Percentiles rank a stretch among this genome's conserved stretches.
Evolutionary conservation across 2,113 vertebrate species (phyloP).

Genomic region (Pseudopipra pipra): DNA sequence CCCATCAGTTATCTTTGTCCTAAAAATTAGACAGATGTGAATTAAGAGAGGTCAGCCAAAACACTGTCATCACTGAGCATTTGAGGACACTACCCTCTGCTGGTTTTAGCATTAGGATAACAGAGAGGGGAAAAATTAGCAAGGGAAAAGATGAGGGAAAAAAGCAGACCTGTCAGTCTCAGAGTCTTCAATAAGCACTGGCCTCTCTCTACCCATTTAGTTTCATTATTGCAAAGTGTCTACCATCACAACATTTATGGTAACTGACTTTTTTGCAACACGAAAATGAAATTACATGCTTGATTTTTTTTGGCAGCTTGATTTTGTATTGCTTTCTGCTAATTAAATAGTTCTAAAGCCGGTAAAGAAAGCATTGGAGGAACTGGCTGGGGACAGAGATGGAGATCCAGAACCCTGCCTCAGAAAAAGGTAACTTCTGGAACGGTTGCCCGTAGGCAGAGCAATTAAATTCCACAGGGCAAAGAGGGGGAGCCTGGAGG

Average conservation of each 20-base stretch:
- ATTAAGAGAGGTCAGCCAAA: neutral
- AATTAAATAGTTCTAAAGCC: neutral
- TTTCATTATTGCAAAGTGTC: neutral
- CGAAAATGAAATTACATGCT: neutral
- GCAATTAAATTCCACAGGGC: neutral
- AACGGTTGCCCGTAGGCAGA: neutral
- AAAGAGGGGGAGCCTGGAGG: neutral
- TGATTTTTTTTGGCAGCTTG: neutral
- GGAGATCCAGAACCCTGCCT: neutral
- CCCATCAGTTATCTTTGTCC: neutral
- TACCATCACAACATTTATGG: accelerated
- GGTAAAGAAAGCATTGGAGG: neutral
- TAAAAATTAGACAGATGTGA: neutral
- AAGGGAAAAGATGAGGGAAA: neutral
- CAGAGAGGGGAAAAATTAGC: neutral
- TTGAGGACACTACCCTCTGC: neutral
- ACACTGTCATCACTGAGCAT: neutral
- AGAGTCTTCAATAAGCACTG: neutral
- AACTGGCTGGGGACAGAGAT: neutral
- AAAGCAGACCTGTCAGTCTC: neutral
- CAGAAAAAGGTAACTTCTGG: neutral
- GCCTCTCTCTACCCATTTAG: neutral
- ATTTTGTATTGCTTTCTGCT: neutral
- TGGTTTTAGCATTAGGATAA: neutral
- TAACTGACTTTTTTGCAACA: neutral